Percentiles rank a stretch among this genome's conserved stretches.
Evolutionary conservation across 2,113 vertebrate species (phyloP).

Genomic region (Casuarius casuarius): DNA sequence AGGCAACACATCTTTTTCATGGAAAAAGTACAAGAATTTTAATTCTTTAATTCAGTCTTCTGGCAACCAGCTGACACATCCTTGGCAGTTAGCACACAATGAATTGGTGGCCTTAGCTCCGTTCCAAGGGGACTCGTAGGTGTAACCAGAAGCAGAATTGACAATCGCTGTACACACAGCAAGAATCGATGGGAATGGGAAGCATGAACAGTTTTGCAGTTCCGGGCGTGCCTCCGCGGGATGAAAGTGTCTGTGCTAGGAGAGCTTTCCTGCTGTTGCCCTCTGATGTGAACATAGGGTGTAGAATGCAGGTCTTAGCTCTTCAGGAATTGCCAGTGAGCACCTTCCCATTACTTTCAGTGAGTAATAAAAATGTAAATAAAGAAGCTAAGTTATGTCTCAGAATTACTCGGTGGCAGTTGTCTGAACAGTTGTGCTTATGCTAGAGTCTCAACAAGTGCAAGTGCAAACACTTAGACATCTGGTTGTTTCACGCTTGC

Average conservation of each 20-base stretch:
- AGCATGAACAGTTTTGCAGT: neutral
- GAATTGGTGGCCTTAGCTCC: neutral
- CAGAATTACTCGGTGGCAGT: slow-evolving; percentile 7
- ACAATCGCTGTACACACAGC: neutral
- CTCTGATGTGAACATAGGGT: neutral
- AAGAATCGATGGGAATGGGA: neutral
- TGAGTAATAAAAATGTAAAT: slow-evolving; percentile 14
- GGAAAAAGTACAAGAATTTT: neutral
- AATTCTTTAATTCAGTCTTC: neutral
- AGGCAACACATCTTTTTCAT: neutral
- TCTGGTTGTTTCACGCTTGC: slow-evolving; percentile 19
- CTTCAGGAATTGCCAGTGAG: neutral
- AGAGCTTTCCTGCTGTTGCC: neutral
- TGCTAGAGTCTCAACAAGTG: slow-evolving; percentile 2
- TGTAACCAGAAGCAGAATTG: neutral
- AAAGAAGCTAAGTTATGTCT: neutral
- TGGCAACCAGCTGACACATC: neutral
- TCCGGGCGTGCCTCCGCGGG: neutral
- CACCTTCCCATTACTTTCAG: neutral
- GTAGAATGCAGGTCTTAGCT: neutral
- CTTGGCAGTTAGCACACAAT: neutral
- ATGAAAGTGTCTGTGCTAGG: neutral
- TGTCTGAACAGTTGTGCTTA: slow-evolving; percentile 58
- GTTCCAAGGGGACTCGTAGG: neutral
- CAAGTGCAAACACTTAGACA: slow-evolving; percentile 9